Evolutionary conservation across 1,140 invertebrate species (phyloP), one percentile per base, ranked within the genome.

Genomic region (Sminthurides bifidus): DNA sequence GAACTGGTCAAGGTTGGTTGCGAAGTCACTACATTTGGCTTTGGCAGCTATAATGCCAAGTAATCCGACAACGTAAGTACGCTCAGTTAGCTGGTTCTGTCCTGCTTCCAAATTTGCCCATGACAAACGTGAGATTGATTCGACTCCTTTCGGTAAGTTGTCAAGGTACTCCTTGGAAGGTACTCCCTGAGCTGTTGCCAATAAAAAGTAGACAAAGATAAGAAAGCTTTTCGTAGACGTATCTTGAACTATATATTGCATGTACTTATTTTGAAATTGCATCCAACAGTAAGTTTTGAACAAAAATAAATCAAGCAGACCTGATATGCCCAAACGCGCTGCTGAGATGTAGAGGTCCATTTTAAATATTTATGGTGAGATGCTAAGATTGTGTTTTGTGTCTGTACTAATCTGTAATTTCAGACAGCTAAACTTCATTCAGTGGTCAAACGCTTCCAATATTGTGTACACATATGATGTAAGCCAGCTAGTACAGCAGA

Each of bases 1-100:
- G 27, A 73, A 64, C n/a, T 68, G 67, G 50, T 70, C 68, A 56
- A 64, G 54, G 17, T 66, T 56, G 15, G 50, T 58, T 2, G 53
- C 19, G 33, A 60, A 31, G 21, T 75, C 62, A 21, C 46, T 23
- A 19, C 52, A 58, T 30, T 49, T 58, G 12, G 58, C 38, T 48
- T 64, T 64, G 1, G 62, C 62, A 30, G 46, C 43, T 12, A 64
- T 37, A 17, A 61, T 24, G 15, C 54, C 55, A 6, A 61, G 21
- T 12, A 44, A 40, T 29, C 50, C 56, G n/a, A 64, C 43, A 3
- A 58, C 49, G 23, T 58, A 45, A 31, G 45, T 26, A 19, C n/a
- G n/a, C 23, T 60, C 52, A 4, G 14, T 37, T 15, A 56, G 40
- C 24, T 50, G 53, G 51, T 15, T 23, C 19, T 44, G 35, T 6